Conservation (phyloP, 2,797 vertebrate genomes). For the Catharus ustulatus region DNA sequence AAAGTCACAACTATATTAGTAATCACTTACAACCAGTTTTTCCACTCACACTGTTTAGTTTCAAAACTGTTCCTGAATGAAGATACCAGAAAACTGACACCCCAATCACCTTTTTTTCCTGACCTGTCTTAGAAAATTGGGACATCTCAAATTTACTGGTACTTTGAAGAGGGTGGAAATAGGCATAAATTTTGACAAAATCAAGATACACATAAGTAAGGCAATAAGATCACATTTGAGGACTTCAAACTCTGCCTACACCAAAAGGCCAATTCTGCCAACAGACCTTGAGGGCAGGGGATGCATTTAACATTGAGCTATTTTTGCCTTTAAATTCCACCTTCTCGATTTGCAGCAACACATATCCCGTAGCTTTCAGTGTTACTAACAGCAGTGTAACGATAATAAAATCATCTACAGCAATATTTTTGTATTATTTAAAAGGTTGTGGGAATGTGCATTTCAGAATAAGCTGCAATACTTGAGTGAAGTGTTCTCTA, state of each 20-base stretch:
- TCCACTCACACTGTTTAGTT: background rate
- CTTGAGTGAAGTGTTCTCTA: background rate
- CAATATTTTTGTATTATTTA: background rate
- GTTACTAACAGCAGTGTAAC: background rate
- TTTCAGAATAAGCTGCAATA: background rate
- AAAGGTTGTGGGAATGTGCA: background rate
- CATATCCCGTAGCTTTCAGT: background rate
- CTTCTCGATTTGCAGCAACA: slow-evolving; percentile 54
- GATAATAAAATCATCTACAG: background rate
- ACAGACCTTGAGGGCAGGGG: slow-evolving; percentile 22
- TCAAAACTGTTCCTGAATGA: background rate
- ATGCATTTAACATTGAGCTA: slow-evolving; percentile 56
- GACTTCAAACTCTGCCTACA: slow-evolving; percentile 25
- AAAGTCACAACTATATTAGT: background rate
- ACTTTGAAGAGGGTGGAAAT: background rate
- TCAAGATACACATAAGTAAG: background rate
- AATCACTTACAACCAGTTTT: background rate
- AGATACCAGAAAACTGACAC: background rate
- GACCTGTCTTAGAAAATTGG: background rate
- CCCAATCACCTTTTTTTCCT: background rate
- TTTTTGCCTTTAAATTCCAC: slow-evolving; percentile 66
- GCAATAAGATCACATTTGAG: background rate
- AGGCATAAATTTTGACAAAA: background rate
- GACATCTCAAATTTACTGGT: background rate
- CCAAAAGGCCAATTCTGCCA: slow-evolving; percentile 55